These are phyloP conservation scores for Xanthia togata DNA, from an alignment of 2,888 invertebrate species.

Conservation along the genomic window DNA sequence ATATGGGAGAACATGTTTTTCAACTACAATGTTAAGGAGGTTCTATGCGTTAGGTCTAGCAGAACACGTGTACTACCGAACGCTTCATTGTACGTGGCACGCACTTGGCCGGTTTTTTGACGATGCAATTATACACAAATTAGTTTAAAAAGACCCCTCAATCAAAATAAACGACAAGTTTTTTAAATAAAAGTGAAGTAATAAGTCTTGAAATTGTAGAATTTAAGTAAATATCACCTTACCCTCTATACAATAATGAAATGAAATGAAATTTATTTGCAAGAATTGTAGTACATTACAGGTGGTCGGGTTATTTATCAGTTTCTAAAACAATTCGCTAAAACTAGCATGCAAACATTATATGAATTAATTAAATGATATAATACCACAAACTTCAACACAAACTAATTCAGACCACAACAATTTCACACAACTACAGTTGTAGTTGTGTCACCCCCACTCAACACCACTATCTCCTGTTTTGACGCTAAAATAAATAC, in stretches of 20 bases:
- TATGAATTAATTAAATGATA: too few relatives aligned
- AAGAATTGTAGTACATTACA: too few relatives aligned
- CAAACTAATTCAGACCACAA: background rate
- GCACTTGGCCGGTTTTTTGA: background rate
- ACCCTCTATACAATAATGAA: background rate
- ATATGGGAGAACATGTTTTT: too few relatives aligned
- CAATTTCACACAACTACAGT: background rate
- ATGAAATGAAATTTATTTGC: too few relatives aligned
- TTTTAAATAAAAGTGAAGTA: background rate
- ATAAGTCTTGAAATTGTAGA: background rate
- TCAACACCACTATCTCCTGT: slow-evolving; percentile 28
- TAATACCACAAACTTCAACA: background rate
- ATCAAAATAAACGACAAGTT: background rate
- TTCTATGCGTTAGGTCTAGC: too few relatives aligned
- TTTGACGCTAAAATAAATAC: slow-evolving; percentile 52
- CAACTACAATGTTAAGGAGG: too few relatives aligned
- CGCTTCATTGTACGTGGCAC: background rate
- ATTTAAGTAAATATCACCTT: background rate
- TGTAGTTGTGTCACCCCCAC: too few relatives aligned
- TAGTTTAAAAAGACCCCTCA: background rate
- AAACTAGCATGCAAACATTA: too few relatives aligned
- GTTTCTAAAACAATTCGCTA: too few relatives aligned
- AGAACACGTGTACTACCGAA: too few relatives aligned
- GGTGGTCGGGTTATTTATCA: too few relatives aligned
- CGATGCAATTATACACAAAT: background rate